Evolutionary conservation across 1,140 invertebrate species (phyloP), one percentile per base, ranked within the genome.

Genomic region (Drosophila pallidifrons): DNA sequence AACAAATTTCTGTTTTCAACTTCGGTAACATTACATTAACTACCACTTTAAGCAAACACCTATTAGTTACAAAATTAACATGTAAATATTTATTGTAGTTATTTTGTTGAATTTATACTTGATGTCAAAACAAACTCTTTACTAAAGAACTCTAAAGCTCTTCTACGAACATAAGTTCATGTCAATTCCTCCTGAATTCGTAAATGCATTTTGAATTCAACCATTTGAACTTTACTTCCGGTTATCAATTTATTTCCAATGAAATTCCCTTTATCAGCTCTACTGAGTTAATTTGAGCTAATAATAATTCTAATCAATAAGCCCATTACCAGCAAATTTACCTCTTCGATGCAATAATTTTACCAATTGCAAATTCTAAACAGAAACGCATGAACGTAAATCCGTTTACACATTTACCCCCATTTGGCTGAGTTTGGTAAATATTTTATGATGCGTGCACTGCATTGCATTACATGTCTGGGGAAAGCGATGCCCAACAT

Each of bases 401-500:
- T 87, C 75, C 77, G 72, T 82, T 79, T 69, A 79, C 43, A 49
- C 60, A 69, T 78, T 86, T 75, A 28, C 47, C 47, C 49, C 63
- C 60, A 67, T 82, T 86, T 72, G 64, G 51, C 61, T 54, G 67
- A 54, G 77, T 74, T 83, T 67, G 57, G 68, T 80, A 74, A 80
- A 87, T 87, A 88, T 82, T 87, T 83, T 77, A 87, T 80, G 80
- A 77, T 51, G 63, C 73, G 49, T 79, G 70, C 61, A 57, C n/a
- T 64, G 51, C 54, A 57, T 57, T 82, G 73, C 79, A 71, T 77
- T 70, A 79, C 64, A 64, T 74, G 77, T 55, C 45, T n/a, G 20
- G 25, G 68, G 77, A 64, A 72, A 60, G 38, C 32, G 38, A 15
- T 8, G 2, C 28, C 32, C 30, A 16, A 30, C n/a, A n/a, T 5